Evolutionary conservation across 1,140 invertebrate species (phyloP), one percentile per base, ranked within the genome.

Genomic region (Medauroidea extradentata): DNA sequence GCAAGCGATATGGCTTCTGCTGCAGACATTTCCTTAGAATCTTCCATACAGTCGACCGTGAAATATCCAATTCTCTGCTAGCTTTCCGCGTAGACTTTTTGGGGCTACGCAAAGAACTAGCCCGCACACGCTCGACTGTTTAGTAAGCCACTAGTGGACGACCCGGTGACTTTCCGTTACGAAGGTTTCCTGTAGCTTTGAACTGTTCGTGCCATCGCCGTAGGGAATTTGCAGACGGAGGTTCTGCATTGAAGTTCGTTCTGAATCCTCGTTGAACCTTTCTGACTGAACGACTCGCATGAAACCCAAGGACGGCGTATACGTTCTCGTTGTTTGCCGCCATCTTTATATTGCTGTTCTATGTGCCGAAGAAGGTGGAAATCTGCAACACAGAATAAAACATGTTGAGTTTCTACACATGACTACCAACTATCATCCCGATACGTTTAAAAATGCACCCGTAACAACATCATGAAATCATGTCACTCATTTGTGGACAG

Each of bases 11-110:
- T 0, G 54, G 34, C 27, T 42, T 59, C 34, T 46, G 23, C 41
- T 44, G 11, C 62, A 62, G 48, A 41, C 60, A 11, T 56, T 56
- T 56, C 27, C 53, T 29, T 52, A 62, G 38, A 19, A 62, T 56
- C 39, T 52, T 59, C 60, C 60, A 53, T 39, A 62, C 56, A 39
- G 56, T 63, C 38, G 61, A 34, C 38, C 60, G 57, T 25, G 57
- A 4, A 55, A 63, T 55, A 53, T 53, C 43, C 41, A 63, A 53
- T 41, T 60, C 61, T 56, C 51, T 54, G 34, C 44, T 63, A 38
- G 57, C 51, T 60, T 38, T 55, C 18, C 34, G 53, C 16, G 43
- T 60, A 27, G 57, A 63, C 57, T 60, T 63, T 34, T 34, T 21
- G 2, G 18, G 56, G 46, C 60, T 61, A 41, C 60, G 54, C 24